Conservation (phyloP, 2,888 invertebrate genomes). For the Diachrysia chrysitis region DNA sequence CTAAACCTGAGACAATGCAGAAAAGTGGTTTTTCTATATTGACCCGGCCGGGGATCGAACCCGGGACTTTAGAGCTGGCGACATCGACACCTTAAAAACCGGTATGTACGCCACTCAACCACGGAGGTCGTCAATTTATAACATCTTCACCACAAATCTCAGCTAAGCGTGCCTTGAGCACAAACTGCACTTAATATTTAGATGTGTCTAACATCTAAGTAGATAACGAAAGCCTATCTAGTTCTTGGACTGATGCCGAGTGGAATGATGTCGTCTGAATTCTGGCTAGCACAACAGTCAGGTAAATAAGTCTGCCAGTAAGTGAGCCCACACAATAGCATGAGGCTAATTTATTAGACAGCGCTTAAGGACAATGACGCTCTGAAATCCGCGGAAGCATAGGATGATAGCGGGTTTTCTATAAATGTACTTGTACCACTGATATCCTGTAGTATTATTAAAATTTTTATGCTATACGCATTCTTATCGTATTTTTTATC, state of each 20-base stretch:
- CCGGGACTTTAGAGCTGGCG: no score
- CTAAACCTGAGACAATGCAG: no score
- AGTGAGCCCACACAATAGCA: slow-evolving; percentile 84
- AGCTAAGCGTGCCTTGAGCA: background rate
- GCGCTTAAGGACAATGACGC: slow-evolving; percentile 73
- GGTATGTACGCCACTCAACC: no score
- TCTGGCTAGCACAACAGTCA: slow-evolving; percentile 70
- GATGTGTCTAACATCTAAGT: slow-evolving; percentile 28
- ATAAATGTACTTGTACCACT: background rate
- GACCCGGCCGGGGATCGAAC: no score
- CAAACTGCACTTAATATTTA: slow-evolving; percentile 6
- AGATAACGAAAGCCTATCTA: slow-evolving; percentile 44
- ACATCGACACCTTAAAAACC: no score
- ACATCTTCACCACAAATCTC: background rate
- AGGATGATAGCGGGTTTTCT: background rate
- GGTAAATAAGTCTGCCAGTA: slow-evolving; percentile 85
- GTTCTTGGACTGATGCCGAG: slow-evolving; percentile 59
- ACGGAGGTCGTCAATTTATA: no score
- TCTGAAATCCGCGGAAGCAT: slow-evolving; percentile 43
- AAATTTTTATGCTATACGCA: no score
- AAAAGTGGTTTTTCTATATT: no score
- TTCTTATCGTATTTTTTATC: no score
- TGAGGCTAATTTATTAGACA: slow-evolving; percentile 82
- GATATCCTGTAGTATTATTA: no score
- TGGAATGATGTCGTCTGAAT: slow-evolving; percentile 68